Conservation (phyloP, 1,140 invertebrate genomes). For the Dreissena polymorpha region DNA sequence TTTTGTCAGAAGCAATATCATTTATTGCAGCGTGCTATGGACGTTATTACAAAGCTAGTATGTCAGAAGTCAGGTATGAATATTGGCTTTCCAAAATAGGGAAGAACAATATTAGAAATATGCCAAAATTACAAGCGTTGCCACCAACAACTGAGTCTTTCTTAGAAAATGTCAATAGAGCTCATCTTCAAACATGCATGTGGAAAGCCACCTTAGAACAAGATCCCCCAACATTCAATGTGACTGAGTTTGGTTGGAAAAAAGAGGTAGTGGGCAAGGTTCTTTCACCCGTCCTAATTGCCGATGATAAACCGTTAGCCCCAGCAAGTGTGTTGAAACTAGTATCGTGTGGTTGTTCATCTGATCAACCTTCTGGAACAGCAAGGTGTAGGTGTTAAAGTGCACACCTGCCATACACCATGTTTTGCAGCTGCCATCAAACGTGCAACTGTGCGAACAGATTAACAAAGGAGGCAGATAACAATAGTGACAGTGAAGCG, state of each 20-base stretch:
- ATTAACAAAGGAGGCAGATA: too few relatives aligned
- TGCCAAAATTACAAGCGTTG: too few relatives aligned
- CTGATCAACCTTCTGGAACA: slow-evolving; percentile 25
- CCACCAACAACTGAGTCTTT: too few relatives aligned
- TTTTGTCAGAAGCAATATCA: neutral
- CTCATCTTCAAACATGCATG: too few relatives aligned
- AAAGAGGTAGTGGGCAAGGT: neutral
- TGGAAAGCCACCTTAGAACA: slow-evolving; percentile 11
- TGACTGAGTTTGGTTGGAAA: slow-evolving; percentile 7
- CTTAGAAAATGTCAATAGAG: neutral
- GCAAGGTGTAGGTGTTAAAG: neutral
- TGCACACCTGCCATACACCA: neutral
- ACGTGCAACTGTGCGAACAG: too few relatives aligned
- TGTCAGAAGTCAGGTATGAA: neutral
- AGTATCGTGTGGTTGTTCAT: slow-evolving; percentile 2
- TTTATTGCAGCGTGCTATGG: slow-evolving; percentile 16
- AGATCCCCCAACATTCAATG: slow-evolving; percentile 10
- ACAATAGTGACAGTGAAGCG: too few relatives aligned
- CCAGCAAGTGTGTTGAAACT: slow-evolving; percentile 15
- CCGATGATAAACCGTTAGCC: slow-evolving; percentile 1
- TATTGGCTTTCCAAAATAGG: neutral
- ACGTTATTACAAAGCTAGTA: neutral
- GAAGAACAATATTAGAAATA: neutral
- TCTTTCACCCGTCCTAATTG: neutral
- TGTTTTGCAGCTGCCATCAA: slow-evolving; percentile 12